These are phyloP conservation scores for Parnassius mnemosyne DNA, from an alignment of 2,888 invertebrate species.

Conservation along the genomic window DNA sequence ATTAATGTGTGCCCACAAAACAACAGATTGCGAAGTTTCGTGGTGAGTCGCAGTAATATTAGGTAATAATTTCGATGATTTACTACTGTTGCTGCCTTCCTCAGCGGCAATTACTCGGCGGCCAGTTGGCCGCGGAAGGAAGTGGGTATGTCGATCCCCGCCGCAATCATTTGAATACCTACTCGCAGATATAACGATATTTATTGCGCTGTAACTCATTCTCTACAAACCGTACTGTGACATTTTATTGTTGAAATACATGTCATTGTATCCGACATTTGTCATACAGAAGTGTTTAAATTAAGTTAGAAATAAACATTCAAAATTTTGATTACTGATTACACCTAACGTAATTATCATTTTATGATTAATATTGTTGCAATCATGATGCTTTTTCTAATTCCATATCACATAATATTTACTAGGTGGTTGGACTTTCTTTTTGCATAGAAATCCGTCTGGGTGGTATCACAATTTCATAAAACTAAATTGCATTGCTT, in stretches of 20 bases:
- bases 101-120: slow-evolving; percentile 73
- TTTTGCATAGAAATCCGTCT: no score
- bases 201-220: slow-evolving; percentile 72
- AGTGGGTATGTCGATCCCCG: slow-evolving; percentile 70
- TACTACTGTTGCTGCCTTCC: slow-evolving; percentile 62
- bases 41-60: slow-evolving; percentile 64
- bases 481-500: no score
- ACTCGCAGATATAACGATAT: slow-evolving; percentile 63
- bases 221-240: slow-evolving; percentile 48
- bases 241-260: slow-evolving; percentile 64
- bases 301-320: slow-evolving; percentile 37
- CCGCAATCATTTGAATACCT: slow-evolving; percentile 77
- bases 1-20: slow-evolving; percentile 58
- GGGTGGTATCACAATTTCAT: no score
- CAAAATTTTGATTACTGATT: no score
- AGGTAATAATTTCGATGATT: slow-evolving; percentile 79
- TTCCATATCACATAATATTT: no score
- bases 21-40: slow-evolving; percentile 64
- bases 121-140: slow-evolving; percentile 71
- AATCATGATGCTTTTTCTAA: no score
- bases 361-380: no score
- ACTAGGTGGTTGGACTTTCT: no score
- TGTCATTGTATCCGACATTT: slow-evolving; percentile 54
- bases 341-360: no score
- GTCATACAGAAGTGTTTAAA: slow-evolving; percentile 55